Percentiles rank a stretch among this genome's conserved stretches.
Conservation (phyloP, 2,888 invertebrate genomes). For the Dioctria linearis region DNA sequence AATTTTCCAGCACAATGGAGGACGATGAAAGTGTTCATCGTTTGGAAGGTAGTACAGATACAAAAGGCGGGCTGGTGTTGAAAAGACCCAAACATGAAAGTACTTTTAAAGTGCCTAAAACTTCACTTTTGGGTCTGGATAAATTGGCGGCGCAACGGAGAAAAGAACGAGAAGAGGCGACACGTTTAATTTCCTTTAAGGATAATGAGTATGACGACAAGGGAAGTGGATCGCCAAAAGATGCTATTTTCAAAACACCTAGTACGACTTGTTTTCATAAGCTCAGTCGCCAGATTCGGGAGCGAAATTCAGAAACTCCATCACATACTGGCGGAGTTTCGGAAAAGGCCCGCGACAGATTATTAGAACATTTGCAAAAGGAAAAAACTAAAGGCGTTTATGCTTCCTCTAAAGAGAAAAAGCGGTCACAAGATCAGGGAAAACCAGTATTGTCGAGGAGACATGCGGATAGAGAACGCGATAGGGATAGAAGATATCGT, state of each 20-base stretch:
- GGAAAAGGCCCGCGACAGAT: slow-evolving; percentile 76
- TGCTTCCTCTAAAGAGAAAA: slow-evolving; percentile 77
- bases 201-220: slow-evolving; percentile 71
- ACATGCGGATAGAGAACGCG: slow-evolving; percentile 61
- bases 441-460: slow-evolving; percentile 62
- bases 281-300: slow-evolving; percentile 79
- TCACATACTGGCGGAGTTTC: slow-evolving; percentile 95
- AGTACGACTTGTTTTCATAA: slow-evolving; percentile 67
- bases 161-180: slow-evolving; percentile 75
- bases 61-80: slow-evolving; percentile 80
- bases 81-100: slow-evolving; percentile 74
- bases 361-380: slow-evolving; percentile 78
- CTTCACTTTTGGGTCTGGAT: slow-evolving; percentile 87
- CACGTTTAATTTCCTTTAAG: slow-evolving; percentile 79
- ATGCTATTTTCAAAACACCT: slow-evolving; percentile 68
- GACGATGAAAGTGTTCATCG: slow-evolving; percentile 74
- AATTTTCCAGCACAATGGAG: slow-evolving; percentile 59
- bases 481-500: slow-evolving; percentile 62
- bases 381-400: slow-evolving; percentile 79
- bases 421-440: slow-evolving; percentile 68
- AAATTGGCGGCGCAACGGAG: slow-evolving; percentile 86
- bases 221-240: slow-evolving; percentile 62
- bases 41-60: slow-evolving; percentile 78
- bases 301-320: slow-evolving; percentile 89
- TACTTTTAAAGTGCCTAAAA: slow-evolving; percentile 81